phyloP scores from a whole-genome alignment of 1,140 invertebrate species.

The Euura saliciscinereae region DNA sequence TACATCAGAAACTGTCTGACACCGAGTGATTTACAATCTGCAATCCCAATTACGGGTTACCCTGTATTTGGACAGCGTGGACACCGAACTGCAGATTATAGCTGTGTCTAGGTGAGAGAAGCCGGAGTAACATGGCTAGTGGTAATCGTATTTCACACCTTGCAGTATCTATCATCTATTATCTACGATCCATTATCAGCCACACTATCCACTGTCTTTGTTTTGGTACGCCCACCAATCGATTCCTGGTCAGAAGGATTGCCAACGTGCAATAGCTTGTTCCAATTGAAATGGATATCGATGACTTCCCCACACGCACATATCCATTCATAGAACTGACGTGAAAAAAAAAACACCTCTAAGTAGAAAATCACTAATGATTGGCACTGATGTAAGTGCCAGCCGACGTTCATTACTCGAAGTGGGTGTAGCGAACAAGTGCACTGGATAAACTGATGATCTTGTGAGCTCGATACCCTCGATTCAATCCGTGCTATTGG shows the following conservation, averaged over 20 bases:
- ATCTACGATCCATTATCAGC: conserved; percentile 2
- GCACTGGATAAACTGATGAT: too few species aligned
- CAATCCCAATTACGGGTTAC: neutral
- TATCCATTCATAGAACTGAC: too few species aligned
- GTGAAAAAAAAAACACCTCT: too few species aligned
- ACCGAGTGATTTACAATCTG: neutral
- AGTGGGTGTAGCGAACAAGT: too few species aligned
- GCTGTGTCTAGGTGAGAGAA: neutral
- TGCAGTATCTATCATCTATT: conserved; percentile 5
- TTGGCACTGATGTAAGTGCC: too few species aligned
- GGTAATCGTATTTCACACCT: conserved; percentile 7
- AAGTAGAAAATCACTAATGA: too few species aligned
- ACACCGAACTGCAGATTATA: conserved; percentile 3
- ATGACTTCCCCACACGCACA: too few species aligned
- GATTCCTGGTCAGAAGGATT: neutral
- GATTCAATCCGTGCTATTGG: too few species aligned
- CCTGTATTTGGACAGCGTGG: neutral
- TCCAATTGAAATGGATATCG: too few species aligned
- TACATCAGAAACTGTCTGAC: neutral
- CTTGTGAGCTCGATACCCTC: too few species aligned
- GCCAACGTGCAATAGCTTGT: too few species aligned
- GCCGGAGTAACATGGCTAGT: neutral
- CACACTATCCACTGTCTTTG: conserved; percentile 2
- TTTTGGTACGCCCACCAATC: neutral
- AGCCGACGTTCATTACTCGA: too few species aligned